These are phyloP conservation scores for Leptopilina clavipes DNA, from an alignment of 1,140 invertebrate species.

Conservation along the genomic window DNA sequence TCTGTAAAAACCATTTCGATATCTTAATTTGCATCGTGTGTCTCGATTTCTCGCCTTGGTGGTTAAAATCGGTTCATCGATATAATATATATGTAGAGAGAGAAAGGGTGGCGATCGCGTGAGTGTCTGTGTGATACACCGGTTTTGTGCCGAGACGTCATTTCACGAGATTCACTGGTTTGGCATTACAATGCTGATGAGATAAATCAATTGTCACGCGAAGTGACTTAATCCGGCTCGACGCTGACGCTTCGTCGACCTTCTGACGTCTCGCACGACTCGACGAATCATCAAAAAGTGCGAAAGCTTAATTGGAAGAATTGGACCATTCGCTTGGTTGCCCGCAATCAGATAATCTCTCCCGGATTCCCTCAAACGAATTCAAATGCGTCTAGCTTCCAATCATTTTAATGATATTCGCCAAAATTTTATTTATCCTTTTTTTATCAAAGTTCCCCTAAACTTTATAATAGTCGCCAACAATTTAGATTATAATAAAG, in stretches of 20 bases:
- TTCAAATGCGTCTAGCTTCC: neutral
- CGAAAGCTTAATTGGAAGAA: slow-evolving; percentile 74
- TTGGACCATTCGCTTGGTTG: slow-evolving; percentile 66
- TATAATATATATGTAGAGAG: neutral
- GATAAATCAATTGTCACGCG: slow-evolving; percentile 70
- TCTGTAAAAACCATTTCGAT: slow-evolving; percentile 16
- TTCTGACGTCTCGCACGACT: slow-evolving; percentile 51
- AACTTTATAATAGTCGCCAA: too few relatives aligned
- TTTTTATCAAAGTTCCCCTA: neutral
- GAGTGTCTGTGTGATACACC: slow-evolving; percentile 9
- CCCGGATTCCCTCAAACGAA: slow-evolving; percentile 48
- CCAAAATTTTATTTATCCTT: neutral
- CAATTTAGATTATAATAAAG: too few relatives aligned
- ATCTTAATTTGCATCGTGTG: slow-evolving; percentile 14
- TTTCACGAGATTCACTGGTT: slow-evolving; percentile 12
- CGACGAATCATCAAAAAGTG: slow-evolving; percentile 72
- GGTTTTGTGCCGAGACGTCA: slow-evolving; percentile 33
- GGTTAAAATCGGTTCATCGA: slow-evolving; percentile 9
- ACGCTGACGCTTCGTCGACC: slow-evolving; percentile 61
- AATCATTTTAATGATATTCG: slow-evolving; percentile 16
- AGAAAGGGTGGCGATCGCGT: neutral
- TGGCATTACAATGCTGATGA: slow-evolving; percentile 59
- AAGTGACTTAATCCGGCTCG: slow-evolving; percentile 68
- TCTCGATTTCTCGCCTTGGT: slow-evolving; percentile 28
- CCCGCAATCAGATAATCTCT: slow-evolving; percentile 71